A percentile compares a stretch with the other conserved stretches of the same genome.
Conservation (phyloP, 2,113 vertebrate species). For the Tichodroma muraria region DNA sequence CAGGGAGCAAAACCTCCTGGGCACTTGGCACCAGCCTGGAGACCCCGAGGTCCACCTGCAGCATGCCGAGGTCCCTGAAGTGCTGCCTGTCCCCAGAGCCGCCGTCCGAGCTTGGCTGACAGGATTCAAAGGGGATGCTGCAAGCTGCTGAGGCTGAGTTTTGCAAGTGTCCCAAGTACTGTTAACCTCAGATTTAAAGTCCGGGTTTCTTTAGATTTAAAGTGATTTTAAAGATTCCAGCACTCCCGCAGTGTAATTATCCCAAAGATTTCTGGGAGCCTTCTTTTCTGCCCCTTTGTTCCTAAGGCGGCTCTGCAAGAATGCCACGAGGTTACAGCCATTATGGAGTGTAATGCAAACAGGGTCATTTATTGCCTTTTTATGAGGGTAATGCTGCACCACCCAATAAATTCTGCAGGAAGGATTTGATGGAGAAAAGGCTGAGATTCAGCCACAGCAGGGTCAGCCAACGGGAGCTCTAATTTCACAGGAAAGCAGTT, state of each 20-base stretch:
- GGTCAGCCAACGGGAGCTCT: constrained; percentile 38
- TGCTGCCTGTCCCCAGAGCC: neutral
- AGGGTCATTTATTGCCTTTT: constrained; percentile 63
- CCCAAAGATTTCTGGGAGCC: constrained; percentile 46
- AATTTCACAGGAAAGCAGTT: neutral
- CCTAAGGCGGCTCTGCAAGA: constrained; percentile 49
- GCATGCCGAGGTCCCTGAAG: neutral
- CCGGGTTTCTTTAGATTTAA: neutral
- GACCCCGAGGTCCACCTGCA: neutral
- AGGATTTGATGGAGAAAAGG: constrained; percentile 3
- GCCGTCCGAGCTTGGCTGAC: accelerated
- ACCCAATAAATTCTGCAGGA: constrained; percentile 50
- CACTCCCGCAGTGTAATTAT: constrained; percentile 59
- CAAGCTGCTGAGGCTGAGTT: neutral
- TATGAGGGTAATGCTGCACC: constrained; percentile 56
- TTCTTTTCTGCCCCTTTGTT: constrained; percentile 12
- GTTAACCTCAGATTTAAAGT: neutral
- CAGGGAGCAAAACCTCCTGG: neutral
- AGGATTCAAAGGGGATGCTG: neutral
- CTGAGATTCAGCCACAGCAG: constrained; percentile 4
- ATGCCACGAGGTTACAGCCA: constrained; percentile 44
- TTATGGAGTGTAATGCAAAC: constrained; percentile 30
- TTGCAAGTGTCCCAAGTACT: neutral
- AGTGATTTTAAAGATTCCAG: constrained; percentile 48
- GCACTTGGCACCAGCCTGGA: neutral